Percentiles rank a stretch among this genome's conserved stretches.
These are phyloP conservation scores for Magallana gigas DNA, from an alignment of 1,140 invertebrate species.

Conservation along the genomic window DNA sequence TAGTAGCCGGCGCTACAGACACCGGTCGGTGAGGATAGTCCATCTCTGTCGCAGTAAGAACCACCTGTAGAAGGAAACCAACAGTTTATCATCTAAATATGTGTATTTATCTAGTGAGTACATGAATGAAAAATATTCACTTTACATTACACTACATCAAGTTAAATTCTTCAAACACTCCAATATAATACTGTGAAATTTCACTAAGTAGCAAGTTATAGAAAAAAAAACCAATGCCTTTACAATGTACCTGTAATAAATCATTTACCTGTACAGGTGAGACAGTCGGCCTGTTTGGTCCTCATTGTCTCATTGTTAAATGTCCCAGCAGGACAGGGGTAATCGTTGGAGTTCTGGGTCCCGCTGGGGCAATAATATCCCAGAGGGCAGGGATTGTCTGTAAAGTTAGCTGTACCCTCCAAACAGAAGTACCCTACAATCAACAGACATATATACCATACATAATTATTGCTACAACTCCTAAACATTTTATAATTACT, in stretches of 20 bases:
- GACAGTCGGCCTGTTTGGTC: slow-evolving; percentile 64
- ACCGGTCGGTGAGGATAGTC: slow-evolving; percentile 65
- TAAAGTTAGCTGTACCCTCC: slow-evolving; percentile 72
- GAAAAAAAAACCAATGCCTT: too few relatives aligned
- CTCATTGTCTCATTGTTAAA: slow-evolving; percentile 65
- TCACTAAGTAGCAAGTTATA: too few relatives aligned
- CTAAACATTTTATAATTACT: too few relatives aligned
- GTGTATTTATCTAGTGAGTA: neutral
- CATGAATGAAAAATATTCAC: too few relatives aligned
- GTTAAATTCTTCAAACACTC: too few relatives aligned
- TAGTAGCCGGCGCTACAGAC: slow-evolving; percentile 76
- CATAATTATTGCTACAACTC: too few relatives aligned
- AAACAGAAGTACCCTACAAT: slow-evolving; percentile 75
- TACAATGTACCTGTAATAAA: slow-evolving; percentile 17
- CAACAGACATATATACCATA: neutral
- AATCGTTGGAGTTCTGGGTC: slow-evolving; percentile 69
- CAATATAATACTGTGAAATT: too few relatives aligned
- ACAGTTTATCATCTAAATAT: slow-evolving; percentile 53
- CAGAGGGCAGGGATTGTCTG: slow-evolving; percentile 66
- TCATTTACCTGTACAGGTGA: slow-evolving; percentile 50
- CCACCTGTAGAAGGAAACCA: slow-evolving; percentile 71
- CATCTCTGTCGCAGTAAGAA: slow-evolving; percentile 69
- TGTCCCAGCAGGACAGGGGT: slow-evolving; percentile 72
- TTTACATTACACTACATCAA: too few relatives aligned
- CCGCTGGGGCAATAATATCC: slow-evolving; percentile 74